Base-by-base conservation (phyloP, 2,797 vertebrate genomes). In the Sebastes elongatus region DNA sequence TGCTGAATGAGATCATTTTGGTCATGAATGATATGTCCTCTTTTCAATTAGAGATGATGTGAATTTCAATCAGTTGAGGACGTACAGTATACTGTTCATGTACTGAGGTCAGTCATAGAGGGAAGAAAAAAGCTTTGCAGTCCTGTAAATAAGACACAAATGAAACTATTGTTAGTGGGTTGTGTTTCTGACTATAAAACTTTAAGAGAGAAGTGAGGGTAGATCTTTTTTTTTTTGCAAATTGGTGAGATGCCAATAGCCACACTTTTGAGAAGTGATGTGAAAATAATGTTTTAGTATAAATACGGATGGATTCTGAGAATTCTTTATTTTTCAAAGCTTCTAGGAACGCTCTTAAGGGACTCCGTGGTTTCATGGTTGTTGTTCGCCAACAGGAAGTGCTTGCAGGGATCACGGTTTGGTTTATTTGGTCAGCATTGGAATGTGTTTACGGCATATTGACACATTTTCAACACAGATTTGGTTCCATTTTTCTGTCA, bases 361-460 rank as follows among this genome's bases (percentile, higher is more conserved):
- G 86, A 81, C 79, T 28, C 3, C 64, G 70, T 38, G 76, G 81
- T 71, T 92, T 72, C 73, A 85, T 4, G 18, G 78, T 64, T 81
- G 13, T 38, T 65, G 59, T 80, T 85, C 32, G 74, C 82, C 76
- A 88, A 88, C 65, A 86, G 82, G 78, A 92, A 76, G 62, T 74
- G 30, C 67, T 81, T 63, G 27, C 7, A 74, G 53, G 61, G 57
- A 81, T 76, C 57, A 56, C n/a, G 55, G 68, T 75, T 75, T 70
- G 42, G 57, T 86, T 84, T 82, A 35, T 71, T 77, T 89, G 78
- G 87, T 85, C 62, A 55, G 63, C 57, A 52, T 4, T 66, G 80
- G 76, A 87, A 81, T 85, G 72, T 86, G 66, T 84, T 91, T 84
- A 68, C 87, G 80, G 87, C 73, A 79, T 53, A 88, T 67, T 80